phyloP scores from a whole-genome alignment of 2,113 vertebrate species.

The Boulengeromyrus knoepffleri region DNA sequence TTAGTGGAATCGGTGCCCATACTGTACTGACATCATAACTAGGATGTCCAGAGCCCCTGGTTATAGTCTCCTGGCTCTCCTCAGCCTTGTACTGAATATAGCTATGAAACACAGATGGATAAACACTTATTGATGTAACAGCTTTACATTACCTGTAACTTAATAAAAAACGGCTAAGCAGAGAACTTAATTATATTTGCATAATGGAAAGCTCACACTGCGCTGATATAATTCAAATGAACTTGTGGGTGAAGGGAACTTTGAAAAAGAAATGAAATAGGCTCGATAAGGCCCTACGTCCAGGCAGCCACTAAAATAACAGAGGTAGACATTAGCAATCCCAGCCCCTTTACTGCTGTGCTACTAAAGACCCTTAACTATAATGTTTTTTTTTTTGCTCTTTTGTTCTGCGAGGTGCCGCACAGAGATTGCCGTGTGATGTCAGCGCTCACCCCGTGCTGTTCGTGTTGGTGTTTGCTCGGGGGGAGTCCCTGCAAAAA shows the following conservation, averaged over 20 bases:
- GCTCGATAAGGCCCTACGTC: not conserved
- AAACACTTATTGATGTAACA: slow-evolving; percentile 20
- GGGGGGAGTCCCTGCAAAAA: slow-evolving; percentile 29
- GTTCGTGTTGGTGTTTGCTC: slow-evolving; percentile 39
- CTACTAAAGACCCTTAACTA: slow-evolving; percentile 12
- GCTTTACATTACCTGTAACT: slow-evolving; percentile 41
- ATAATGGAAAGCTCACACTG: slow-evolving; percentile 30
- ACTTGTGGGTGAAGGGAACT: slow-evolving; percentile 15
- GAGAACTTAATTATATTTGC: slow-evolving; percentile 28
- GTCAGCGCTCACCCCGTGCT: slow-evolving; percentile 36
- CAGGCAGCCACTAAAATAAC: not conserved
- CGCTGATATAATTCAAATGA: slow-evolving; percentile 2
- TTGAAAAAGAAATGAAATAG: slow-evolving; percentile 14
- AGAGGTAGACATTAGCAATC: not conserved
- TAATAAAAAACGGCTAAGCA: slow-evolving; percentile 28
- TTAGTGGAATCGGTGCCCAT: not conserved
- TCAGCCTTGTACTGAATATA: not conserved
- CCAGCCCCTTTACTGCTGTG: slow-evolving; percentile 19
- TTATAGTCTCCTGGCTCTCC: not conserved
- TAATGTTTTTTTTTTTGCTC: slow-evolving; percentile 5
- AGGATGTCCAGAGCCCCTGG: not conserved
- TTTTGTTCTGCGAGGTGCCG: slow-evolving; percentile 32
- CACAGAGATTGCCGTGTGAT: slow-evolving; percentile 26
- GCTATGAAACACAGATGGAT: not conserved
- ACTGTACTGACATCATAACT: not conserved